Conservation (phyloP, 1,140 invertebrate genomes). For the Nasonia giraulti region DNA sequence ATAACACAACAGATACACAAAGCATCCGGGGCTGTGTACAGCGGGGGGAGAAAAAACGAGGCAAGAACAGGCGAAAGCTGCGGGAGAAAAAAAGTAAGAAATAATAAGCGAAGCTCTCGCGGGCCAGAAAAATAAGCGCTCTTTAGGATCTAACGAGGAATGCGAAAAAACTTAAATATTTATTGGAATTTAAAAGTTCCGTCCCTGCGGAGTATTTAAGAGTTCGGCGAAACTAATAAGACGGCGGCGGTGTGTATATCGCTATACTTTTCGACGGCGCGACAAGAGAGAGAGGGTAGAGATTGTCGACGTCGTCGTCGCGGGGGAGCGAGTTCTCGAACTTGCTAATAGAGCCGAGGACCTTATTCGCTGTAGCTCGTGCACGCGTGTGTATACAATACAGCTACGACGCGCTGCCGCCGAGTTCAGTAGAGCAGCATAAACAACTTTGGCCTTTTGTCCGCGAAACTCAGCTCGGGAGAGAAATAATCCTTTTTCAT, state of each 20-base stretch:
- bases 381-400: neutral
- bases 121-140: slow-evolving; percentile 46
- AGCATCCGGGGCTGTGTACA: neutral
- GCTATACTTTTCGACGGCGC: neutral
- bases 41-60: slow-evolving; percentile 29
- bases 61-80: neutral
- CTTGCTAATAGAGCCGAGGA: slow-evolving; percentile 58
- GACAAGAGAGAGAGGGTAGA: neutral
- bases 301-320: slow-evolving; percentile 11
- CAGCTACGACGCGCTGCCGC: neutral
- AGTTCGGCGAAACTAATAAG: slow-evolving; percentile 69
- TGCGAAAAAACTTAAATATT: slow-evolving; percentile 68
- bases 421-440: neutral
- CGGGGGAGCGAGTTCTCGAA: slow-evolving; percentile 36
- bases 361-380: slow-evolving; percentile 31
- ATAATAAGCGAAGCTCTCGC: no score
- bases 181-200: slow-evolving; percentile 71
- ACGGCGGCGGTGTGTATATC: slow-evolving; percentile 51
- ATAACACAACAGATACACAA: slow-evolving; percentile 51
- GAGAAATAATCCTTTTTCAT: neutral
- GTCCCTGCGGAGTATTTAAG: slow-evolving; percentile 65
- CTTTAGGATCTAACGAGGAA: slow-evolving; percentile 54
- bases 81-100: slow-evolving; percentile 35
- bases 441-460: slow-evolving; percentile 31
- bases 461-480: neutral